Evolutionary conservation across 2,888 invertebrate genomes (phyloP).

Genomic region (Agrochola lota): DNA sequence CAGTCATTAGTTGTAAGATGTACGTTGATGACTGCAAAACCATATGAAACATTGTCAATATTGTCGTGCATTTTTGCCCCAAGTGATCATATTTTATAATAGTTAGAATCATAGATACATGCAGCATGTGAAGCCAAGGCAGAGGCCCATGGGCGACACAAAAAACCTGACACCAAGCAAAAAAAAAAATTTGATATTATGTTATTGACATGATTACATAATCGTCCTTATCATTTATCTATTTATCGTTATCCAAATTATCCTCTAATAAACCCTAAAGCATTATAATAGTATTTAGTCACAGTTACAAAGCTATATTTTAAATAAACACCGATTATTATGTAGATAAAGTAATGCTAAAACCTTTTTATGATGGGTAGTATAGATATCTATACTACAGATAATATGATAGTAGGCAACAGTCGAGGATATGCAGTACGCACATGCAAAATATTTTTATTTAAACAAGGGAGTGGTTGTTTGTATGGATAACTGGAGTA

Average conservation of each 20-base stretch:
- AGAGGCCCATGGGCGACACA: too few species aligned
- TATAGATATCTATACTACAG: background rate
- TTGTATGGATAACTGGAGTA: slow-evolving; percentile 24
- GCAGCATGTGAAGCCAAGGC: too few species aligned
- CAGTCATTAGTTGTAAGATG: too few species aligned
- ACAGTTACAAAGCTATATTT: slow-evolving; percentile 10
- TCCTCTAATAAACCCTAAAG: background rate
- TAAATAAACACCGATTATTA: background rate
- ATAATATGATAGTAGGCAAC: too few species aligned
- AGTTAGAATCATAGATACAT: background rate
- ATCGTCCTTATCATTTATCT: slow-evolving; percentile 3
- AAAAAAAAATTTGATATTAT: too few species aligned
- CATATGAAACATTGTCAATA: too few species aligned
- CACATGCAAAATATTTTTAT: slow-evolving; percentile 8
- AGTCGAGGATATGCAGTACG: background rate
- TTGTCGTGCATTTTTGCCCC: too few species aligned
- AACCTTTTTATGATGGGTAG: slow-evolving; percentile 8
- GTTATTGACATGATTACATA: background rate
- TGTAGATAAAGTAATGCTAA: slow-evolving; percentile 1
- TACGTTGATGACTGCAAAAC: too few species aligned
- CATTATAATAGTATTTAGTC: background rate
- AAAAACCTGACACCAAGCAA: too few species aligned
- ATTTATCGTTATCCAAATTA: slow-evolving; percentile 10
- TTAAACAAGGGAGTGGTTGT: slow-evolving; percentile 15
- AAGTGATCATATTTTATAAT: too few species aligned